phyloP scores from a whole-genome alignment of 2,888 invertebrate species.

The Dryocosmus kuriphilus region DNA sequence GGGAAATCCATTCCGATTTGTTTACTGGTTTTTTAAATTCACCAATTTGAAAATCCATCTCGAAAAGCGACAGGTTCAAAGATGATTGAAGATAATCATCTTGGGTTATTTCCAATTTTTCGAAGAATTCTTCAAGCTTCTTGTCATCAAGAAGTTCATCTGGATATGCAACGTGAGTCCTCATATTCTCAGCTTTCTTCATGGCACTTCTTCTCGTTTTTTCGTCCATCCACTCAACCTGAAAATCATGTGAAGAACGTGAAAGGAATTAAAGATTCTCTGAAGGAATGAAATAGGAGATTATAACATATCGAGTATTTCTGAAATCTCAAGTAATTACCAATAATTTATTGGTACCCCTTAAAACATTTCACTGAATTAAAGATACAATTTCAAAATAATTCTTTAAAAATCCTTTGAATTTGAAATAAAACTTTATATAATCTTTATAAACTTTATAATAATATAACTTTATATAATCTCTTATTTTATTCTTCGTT shows the following conservation, averaged over 20 bases:
- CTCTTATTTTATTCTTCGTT: too few species aligned
- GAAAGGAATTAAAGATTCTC: conserved; percentile 70
- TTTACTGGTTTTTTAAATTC: conserved; percentile 76
- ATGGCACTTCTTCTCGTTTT: conserved; percentile 86
- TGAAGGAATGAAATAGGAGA: too few species aligned
- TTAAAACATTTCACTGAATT: too few species aligned
- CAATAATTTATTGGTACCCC: too few species aligned
- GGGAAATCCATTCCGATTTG: conserved; percentile 78
- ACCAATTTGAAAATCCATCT: conserved; percentile 75
- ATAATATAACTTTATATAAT: too few species aligned
- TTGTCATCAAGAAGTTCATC: conserved; percentile 88
- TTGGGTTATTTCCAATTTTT: conserved; percentile 73
- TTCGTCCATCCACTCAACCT: conserved; percentile 93
- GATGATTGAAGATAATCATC: conserved; percentile 75
- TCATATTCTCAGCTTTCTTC: conserved; percentile 88
- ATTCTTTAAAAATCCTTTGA: too few species aligned
- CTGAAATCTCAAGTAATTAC: too few species aligned
- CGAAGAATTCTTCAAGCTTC: conserved; percentile 87
- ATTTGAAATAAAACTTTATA: too few species aligned
- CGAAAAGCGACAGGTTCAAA: conserved; percentile 76
- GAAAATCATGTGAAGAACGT: conserved; percentile 69
- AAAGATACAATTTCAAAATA: too few species aligned
- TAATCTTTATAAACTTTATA: too few species aligned
- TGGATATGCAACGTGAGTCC: conserved; percentile 93
- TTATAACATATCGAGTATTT: too few species aligned